Evolutionary conservation across 1,140 invertebrate genomes (phyloP), one percentile per base, ranked within the genome.

Genomic region (Cydia splendana): DNA sequence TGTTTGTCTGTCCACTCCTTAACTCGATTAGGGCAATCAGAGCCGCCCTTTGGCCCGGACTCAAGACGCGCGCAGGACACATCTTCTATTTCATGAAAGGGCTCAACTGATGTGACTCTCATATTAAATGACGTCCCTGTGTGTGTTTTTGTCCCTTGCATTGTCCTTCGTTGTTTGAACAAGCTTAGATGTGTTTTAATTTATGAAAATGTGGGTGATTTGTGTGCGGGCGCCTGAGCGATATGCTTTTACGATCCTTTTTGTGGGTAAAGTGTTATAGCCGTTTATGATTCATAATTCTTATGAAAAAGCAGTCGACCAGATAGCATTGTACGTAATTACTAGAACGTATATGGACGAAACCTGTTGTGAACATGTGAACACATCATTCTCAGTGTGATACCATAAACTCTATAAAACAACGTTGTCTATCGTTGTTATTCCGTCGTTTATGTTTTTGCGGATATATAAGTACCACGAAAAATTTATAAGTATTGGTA

Each of bases 1-100:
- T 93, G 90, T 92, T 91, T 91, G 86, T 81, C 83, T 83, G 86
- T 84, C 84, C 82, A 81, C 80, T 81, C 79, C 80, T 88, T 93
- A 91, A 92, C 87, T 91, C 88, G 87, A 91, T 93, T 93, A 91
- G 79, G 80, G 81, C 91, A 93, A 91, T 93, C 91, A 88, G 86
- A 88, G 79, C 80, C 84, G 90, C 88, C 89, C 89, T 93, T 87
- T 93, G 91, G 79, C 88, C 89, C 81, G 75, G 80, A 67, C 76
- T 74, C 82, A 87, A 82, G 86, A 48, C 85, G 84, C 88, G 84
- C 88, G 81, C 76, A 71, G 65, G 75, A 48, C 13, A 13, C 45
- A 48, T 62, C n/a, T 20, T 24, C 20, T 62, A 24, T 12, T 10
- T 62, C 10, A 53, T 18, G 53, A 24, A 62, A 62, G 57, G 20